Percentiles rank a stretch among this genome's conserved stretches.
Conservation (phyloP, 2,113 vertebrate species). For the Egretta garzetta region DNA sequence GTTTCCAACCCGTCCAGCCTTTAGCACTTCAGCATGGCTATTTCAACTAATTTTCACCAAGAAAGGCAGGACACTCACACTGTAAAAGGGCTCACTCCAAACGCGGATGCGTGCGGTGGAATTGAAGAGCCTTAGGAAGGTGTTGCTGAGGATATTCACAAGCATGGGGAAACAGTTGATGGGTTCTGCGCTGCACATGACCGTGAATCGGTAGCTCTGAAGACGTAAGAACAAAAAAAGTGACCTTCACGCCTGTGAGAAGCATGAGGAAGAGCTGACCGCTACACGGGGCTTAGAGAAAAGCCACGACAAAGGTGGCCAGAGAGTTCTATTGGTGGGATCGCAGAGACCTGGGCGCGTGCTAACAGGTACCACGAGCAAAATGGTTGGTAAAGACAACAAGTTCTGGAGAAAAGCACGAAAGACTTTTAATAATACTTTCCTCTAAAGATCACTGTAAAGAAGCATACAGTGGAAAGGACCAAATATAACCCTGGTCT, state of each 20-base stretch:
- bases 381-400: not conserved
- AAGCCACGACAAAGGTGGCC: not conserved
- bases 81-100: constrained; percentile 78
- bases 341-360: fast-evolving
- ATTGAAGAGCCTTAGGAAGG: constrained; percentile 77
- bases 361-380: fast-evolving
- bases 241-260: fast-evolving
- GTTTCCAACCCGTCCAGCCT: not conserved
- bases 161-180: constrained; percentile 84
- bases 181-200: constrained; percentile 83
- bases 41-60: fast-evolving
- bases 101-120: constrained; percentile 68
- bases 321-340: not conserved
- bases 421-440: not conserved
- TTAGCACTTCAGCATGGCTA: not conserved
- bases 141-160: constrained; percentile 85
- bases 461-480: not conserved
- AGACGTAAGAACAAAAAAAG: not conserved
- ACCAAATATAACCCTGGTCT: not conserved
- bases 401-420: not conserved
- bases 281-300: not conserved
- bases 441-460: not conserved
- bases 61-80: not conserved
- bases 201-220: constrained; percentile 78
- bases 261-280: not conserved